These are phyloP conservation scores for Drosophila nr. perissopoda DNA, from an alignment of 2,888 invertebrate genomes.

Conservation along the genomic window DNA sequence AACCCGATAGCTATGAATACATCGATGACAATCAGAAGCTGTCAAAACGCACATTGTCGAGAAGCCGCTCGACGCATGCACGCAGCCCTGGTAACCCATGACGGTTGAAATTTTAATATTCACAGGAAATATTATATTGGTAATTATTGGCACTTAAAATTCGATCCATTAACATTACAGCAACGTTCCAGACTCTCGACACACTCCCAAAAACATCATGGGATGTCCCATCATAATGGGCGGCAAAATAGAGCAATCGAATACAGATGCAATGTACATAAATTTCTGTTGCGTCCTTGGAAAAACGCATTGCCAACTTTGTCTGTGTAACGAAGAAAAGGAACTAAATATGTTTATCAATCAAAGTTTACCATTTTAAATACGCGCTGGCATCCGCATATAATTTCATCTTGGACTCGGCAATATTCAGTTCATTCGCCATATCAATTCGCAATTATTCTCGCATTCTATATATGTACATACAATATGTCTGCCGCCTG, in stretches of 20 bases:
- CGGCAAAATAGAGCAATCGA: not conserved
- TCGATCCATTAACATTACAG: not conserved
- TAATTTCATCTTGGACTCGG: slow-evolving; percentile 6
- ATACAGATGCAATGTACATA: not conserved
- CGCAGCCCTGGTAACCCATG: not conserved
- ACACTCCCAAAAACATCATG: slow-evolving; percentile 28
- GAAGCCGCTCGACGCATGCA: not conserved
- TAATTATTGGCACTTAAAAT: not conserved
- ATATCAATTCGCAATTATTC: slow-evolving; percentile 8
- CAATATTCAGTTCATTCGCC: slow-evolving; percentile 12
- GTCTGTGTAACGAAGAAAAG: not conserved
- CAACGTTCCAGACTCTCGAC: slow-evolving; percentile 7
- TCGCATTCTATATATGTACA: slow-evolving; percentile 20
- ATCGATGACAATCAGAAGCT: not conserved
- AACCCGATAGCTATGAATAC: not conserved
- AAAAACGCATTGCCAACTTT: not conserved
- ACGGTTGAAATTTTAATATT: not conserved
- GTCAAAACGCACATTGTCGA: not conserved
- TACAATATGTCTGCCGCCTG: slow-evolving; percentile 6
- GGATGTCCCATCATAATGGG: no score
- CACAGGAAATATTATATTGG: no score
- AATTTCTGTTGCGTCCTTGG: no score
- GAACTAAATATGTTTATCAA: not conserved
- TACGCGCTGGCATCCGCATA: not conserved
- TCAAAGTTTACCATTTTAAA: slow-evolving; percentile 15